phyloP scores from a whole-genome alignment of 1,140 invertebrate species.

The Philopotamus ludificatus region DNA sequence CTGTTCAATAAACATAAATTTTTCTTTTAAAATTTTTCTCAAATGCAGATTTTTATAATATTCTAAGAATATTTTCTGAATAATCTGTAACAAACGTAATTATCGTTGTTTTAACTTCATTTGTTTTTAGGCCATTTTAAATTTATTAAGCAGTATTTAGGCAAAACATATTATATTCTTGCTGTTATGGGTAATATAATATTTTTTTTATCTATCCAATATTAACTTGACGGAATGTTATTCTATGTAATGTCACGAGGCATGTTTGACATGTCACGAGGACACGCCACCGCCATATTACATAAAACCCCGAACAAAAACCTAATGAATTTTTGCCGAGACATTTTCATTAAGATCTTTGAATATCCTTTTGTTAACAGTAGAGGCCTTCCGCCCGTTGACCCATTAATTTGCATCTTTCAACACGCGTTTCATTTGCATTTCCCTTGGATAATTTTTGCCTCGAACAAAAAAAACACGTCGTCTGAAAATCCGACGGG shows the following conservation, averaged over 20 bases:
- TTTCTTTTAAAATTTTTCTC: too few species aligned
- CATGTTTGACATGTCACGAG: neutral
- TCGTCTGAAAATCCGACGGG: neutral
- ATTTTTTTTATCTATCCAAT: neutral
- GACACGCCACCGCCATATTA: neutral
- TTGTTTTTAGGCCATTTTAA: too few species aligned
- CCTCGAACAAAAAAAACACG: neutral
- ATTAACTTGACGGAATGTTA: neutral
- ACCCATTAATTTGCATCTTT: conserved; percentile 25
- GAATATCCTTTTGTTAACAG: conserved; percentile 15
- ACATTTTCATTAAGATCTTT: conserved; percentile 23
- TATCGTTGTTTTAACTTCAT: too few species aligned
- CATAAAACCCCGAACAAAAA: conserved; percentile 19
- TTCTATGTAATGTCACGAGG: neutral
- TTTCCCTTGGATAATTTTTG: neutral
- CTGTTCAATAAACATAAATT: too few species aligned
- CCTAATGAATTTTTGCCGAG: conserved; percentile 20
- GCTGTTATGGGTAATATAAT: neutral
- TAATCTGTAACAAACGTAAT: too few species aligned
- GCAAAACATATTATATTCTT: neutral
- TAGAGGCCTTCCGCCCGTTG: neutral
- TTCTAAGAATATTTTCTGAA: too few species aligned
- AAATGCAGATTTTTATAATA: too few species aligned
- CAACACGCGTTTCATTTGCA: conserved; percentile 1
- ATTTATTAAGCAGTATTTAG: neutral